Base-by-base conservation (phyloP, 2,797 vertebrate species). In the Rhinatrema bivittatum region DNA sequence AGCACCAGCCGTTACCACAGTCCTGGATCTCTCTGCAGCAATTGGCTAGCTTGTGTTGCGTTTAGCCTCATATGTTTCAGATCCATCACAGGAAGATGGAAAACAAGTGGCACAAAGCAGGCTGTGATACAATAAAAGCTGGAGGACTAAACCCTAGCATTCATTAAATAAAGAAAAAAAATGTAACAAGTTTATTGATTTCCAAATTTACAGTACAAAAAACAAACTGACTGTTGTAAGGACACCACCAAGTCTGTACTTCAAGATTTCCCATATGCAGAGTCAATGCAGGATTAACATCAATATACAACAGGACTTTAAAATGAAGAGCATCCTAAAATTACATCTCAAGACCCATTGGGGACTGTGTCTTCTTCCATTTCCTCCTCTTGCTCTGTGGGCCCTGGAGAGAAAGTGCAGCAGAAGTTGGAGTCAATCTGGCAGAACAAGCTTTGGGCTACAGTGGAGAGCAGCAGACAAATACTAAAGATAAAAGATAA, bases 351-450 rank as follows among this genome's bases (percentile, higher is more conserved):
- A 22, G 88, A 91, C 5, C 91, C 91, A 5, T 95, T 96, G 12
- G 88, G 70, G 32, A 81, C 77, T 0, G 74, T 24, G 26, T 89
- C 87, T 26, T 88, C 83, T 3, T 91, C 89, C 87, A 94, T 91
- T 11, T 85, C 84, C 12, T 86, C 82, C 3, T 82, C 85, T 3
- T 88, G 81, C 29, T 74, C 86, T 4, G 64, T 40, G 0, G 77
- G 73, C 21, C 77, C 89, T 93, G 38, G 43, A 22, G 44, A 3
- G 26, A n/a, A n/a, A n/a, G n/a, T n/a, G n/a, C n/a, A n/a, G n/a
- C n/a, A n/a, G n/a, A n/a, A n/a, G n/a, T n/a, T n/a, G n/a, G n/a
- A n/a, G n/a, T n/a, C n/a, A n/a, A n/a, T n/a, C n/a, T n/a, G n/a
- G n/a, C n/a, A n/a, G n/a, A n/a, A n/a, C n/a, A n/a, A n/a, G n/a